Base-by-base conservation (phyloP, 1,140 invertebrate species). In the Pantala flavescens region DNA sequence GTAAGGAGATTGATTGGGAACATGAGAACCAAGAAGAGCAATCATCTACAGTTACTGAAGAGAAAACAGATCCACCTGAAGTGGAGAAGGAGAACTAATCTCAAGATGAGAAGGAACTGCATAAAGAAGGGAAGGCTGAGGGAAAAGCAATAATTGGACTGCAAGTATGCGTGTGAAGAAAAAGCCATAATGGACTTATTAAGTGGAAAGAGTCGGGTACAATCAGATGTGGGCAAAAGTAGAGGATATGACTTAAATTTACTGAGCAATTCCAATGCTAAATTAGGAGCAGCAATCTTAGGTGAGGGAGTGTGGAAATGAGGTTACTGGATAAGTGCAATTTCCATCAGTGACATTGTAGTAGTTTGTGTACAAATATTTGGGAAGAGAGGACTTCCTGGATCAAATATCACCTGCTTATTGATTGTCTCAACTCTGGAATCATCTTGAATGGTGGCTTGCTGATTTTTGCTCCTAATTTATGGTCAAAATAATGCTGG, bases 401-500 rank as follows among this genome's bases (percentile, higher is more conserved):
- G 49, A 21, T 19, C 12, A 63, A 63, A 16, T 63, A 36, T 3
- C 49, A 63, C 49, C n/a, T 63, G 28, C 49, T 19, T 63, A 14
- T 63, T 12, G 16, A 63, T 63, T 19, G 49, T 63, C n/a, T 63
- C 49, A 63, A 63, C n/a, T 21, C n/a, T 63, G 28, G 28, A 16
- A 63, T 63, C 49, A 19, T 63, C 49, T 63, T 21, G n/a, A 63
- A 63, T 36, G n/a, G 49, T 63, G 49, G 49, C 49, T 63, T 63
- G n/a, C n/a, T 21, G n/a, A 5, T 63, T 16, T 63, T 16, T 63
- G 49, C 49, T 21, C 49, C n/a, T 63, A 12, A 7, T 63, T 3
- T 83, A 82, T 77, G 82, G 82, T 83, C 82, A 81, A 82, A 82
- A 82, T 82, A 82, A 82, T 80, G 73, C 78, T 79, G 79, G 76